Percentiles rank a stretch among this genome's conserved stretches.
Conservation (phyloP, 2,113 vertebrate species). For the Hylia prasina region DNA sequence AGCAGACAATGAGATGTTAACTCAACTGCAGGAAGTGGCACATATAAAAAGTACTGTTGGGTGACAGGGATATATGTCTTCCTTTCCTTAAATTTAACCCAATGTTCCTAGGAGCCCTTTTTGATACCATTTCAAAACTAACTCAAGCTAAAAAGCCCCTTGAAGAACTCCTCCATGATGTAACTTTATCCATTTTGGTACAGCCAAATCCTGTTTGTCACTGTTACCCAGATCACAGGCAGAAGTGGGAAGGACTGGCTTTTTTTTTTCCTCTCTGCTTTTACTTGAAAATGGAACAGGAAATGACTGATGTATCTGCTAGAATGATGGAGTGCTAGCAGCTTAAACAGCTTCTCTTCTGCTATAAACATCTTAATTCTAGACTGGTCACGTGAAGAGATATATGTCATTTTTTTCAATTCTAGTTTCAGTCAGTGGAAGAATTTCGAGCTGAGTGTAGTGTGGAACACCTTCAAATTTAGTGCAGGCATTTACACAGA, state of each 20-base stretch:
- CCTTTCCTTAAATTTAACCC: neutral
- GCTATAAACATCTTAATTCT: neutral
- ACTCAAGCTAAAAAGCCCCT: neutral
- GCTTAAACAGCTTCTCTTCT: neutral
- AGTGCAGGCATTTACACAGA: neutral
- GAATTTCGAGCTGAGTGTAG: accelerated
- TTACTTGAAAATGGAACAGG: neutral
- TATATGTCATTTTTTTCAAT: neutral
- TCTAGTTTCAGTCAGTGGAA: neutral
- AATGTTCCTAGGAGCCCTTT: neutral
- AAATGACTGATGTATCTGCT: neutral
- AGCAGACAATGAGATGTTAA: neutral
- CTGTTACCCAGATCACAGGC: neutral
- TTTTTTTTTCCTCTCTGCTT: neutral
- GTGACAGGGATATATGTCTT: neutral
- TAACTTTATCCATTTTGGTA: neutral
- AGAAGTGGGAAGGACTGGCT: neutral
- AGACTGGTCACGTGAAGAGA: neutral
- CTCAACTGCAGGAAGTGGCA: neutral
- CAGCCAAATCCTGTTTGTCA: neutral
- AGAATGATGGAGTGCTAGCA: neutral
- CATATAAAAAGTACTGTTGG: neutral
- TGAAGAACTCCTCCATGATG: neutral
- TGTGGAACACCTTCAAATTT: neutral
- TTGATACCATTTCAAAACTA: neutral